Conservation (phyloP, 2,113 vertebrate genomes). For the Puntigrus tetrazona region DNA sequence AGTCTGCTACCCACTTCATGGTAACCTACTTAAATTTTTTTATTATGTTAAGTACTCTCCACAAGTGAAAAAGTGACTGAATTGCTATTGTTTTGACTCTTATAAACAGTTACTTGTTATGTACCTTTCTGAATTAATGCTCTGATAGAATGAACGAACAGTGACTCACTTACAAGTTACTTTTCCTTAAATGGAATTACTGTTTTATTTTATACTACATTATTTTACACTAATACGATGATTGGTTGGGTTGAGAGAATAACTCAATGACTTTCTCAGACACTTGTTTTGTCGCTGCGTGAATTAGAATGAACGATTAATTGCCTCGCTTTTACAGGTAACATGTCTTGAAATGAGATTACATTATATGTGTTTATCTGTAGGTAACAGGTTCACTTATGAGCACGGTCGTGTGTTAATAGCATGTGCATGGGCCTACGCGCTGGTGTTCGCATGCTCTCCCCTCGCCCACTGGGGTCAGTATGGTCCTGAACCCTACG, state of each 20-base stretch:
- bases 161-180: background rate
- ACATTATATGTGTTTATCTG: conserved; percentile 26
- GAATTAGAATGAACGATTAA: background rate
- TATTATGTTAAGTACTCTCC: background rate
- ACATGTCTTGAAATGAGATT: background rate
- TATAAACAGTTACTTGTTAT: background rate
- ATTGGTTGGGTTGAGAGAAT: background rate
- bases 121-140: background rate
- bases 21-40: conserved; percentile 48
- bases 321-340: background rate
- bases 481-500: conserved; percentile 66
- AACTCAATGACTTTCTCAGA: background rate
- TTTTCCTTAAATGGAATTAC: too few species aligned
- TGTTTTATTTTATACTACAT: background rate
- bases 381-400: conserved; percentile 67
- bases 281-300: background rate
- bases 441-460: conserved; percentile 67
- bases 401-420: conserved; percentile 63
- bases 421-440: conserved; percentile 64
- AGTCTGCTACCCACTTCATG: conserved; percentile 67
- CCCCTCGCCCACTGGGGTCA: conserved; percentile 67
- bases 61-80: background rate
- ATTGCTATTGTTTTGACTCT: background rate
- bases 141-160: background rate
- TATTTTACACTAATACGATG: too few species aligned